phyloP scores from a whole-genome alignment of 2,888 invertebrate genomes.

The Synanthedon myopaeformis region DNA sequence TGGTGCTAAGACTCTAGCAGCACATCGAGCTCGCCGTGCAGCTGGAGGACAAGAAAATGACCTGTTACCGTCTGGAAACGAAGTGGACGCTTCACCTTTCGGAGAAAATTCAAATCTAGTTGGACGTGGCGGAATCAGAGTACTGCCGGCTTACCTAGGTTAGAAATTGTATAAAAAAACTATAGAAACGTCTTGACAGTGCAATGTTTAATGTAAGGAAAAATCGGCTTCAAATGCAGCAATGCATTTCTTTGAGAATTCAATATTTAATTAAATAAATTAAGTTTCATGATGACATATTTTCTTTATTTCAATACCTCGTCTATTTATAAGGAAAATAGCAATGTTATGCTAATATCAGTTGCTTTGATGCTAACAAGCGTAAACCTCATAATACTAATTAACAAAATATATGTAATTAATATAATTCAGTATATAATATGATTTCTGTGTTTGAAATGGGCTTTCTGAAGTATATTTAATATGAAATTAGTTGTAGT shows the following conservation, averaged over 20 bases:
- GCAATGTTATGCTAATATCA: background rate
- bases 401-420: background rate
- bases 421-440: background rate
- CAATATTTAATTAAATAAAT: background rate
- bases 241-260: no score
- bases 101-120: constrained; percentile 36
- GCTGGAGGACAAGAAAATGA: constrained; percentile 48
- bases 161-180: constrained; percentile 13
- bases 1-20: constrained; percentile 28
- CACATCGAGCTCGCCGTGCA: constrained; percentile 34
- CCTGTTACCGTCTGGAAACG: constrained; percentile 39
- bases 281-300: no score
- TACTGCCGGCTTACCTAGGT: constrained; percentile 56
- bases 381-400: background rate
- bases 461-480: background rate
- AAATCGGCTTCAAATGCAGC: no score
- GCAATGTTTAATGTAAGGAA: no score
- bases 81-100: constrained; percentile 45
- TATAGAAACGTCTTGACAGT: background rate
- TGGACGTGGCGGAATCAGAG: constrained; percentile 50
- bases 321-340: background rate
- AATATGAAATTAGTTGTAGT: background rate
- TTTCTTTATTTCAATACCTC: no score
- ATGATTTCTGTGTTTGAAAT: background rate
- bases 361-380: background rate